These are phyloP conservation scores for Podotricha telesiphe DNA, from an alignment of 2,888 invertebrate species.

Conservation along the genomic window DNA sequence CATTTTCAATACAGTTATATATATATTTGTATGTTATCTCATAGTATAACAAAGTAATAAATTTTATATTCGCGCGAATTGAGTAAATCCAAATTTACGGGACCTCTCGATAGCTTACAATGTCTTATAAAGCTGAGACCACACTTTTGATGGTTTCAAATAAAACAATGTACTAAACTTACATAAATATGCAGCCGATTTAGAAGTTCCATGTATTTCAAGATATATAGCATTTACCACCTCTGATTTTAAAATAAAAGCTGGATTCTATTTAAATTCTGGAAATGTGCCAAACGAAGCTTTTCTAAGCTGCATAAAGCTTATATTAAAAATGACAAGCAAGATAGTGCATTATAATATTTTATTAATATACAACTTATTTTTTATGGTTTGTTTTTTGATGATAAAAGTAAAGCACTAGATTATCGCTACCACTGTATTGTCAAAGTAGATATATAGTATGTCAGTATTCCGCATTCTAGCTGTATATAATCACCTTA, in stretches of 20 bases:
- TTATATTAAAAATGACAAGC: slow-evolving; percentile 4
- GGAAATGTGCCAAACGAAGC: slow-evolving; percentile 15
- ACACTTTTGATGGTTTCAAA: slow-evolving; percentile 1
- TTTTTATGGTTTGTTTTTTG: too few species aligned
- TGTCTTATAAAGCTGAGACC: neutral
- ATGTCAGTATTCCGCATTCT: too few species aligned
- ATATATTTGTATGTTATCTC: neutral
- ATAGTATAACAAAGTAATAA: neutral
- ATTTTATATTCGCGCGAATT: neutral
- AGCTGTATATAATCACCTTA: too few species aligned
- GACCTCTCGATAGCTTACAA: neutral
- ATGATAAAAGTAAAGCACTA: too few species aligned
- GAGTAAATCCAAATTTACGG: neutral
- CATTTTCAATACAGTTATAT: neutral
- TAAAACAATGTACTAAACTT: neutral
- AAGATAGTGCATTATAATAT: neutral
- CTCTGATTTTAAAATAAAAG: slow-evolving; percentile 22
- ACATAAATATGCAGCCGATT: neutral
- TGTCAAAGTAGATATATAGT: too few species aligned
- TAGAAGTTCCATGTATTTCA: slow-evolving; percentile 4
- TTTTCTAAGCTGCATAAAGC: slow-evolving; percentile 22
- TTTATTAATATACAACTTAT: neutral
- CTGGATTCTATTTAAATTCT: slow-evolving; percentile 19
- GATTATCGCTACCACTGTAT: too few species aligned
- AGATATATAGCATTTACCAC: slow-evolving; percentile 11